Percentiles rank a stretch among this genome's conserved stretches.
These are phyloP conservation scores for Daktulosphaira vitifoliae DNA, from an alignment of 1,140 invertebrate species.

Conservation along the genomic window DNA sequence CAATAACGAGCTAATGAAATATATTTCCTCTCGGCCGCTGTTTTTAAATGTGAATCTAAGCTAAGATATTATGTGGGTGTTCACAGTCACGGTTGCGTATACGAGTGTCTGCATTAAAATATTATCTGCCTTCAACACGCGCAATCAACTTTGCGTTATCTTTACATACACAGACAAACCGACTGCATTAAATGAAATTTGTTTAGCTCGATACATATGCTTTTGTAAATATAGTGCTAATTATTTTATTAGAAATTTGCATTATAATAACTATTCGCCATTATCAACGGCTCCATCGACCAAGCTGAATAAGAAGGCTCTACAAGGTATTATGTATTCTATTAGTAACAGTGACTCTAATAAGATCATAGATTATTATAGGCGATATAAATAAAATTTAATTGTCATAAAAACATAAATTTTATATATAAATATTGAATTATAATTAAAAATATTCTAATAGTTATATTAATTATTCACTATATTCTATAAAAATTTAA, in stretches of 20 bases:
- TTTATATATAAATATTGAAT: too few species aligned
- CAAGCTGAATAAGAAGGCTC: too few species aligned
- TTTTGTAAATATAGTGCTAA: not conserved
- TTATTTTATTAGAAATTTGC: not conserved
- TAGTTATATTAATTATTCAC: too few species aligned
- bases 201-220: not conserved
- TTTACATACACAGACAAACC: not conserved
- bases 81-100: slow-evolving; percentile 7
- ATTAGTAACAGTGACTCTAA: too few species aligned
- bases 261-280: too few species aligned
- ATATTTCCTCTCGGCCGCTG: not conserved
- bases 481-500: too few species aligned
- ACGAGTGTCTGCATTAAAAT: not conserved
- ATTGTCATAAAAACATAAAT: too few species aligned
- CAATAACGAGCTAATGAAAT: slow-evolving; percentile 33
- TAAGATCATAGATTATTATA: too few species aligned
- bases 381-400: too few species aligned
- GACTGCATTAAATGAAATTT: not conserved
- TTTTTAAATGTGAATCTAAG: not conserved
- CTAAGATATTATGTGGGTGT: slow-evolving; percentile 26
- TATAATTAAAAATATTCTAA: too few species aligned
- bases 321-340: too few species aligned
- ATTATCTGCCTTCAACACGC: not conserved
- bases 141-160: slow-evolving; percentile 4
- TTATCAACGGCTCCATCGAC: too few species aligned